Base-by-base conservation (phyloP, 2,113 vertebrate genomes). In the Bos taurus region DNA sequence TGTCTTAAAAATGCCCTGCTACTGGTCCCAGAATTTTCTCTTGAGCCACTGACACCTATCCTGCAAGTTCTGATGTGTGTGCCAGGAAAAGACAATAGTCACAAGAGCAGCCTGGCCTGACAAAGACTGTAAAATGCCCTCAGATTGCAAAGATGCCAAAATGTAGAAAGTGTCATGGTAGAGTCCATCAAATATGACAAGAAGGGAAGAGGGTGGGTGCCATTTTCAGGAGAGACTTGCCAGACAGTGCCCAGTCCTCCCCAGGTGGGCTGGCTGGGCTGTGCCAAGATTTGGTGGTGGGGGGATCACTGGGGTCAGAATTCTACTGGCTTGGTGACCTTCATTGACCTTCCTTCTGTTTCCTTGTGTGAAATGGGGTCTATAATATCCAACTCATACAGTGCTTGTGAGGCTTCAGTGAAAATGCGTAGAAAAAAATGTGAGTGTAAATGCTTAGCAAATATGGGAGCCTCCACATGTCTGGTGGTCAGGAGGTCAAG, bases 201-300 rank as follows among this genome's bases (percentile, higher is more conserved):
- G 86, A 48, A 88, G 28, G 50, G 43, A 92, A 89, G 56, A 71
- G 7, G n/a, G 7, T 74, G 40, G 92, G 81, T 5, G 10, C 52
- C 57, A 64, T 54, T 46, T 60, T 82, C 81, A 67, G 43, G 59
- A 78, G 28, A 62, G 17, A 23, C 3, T 2, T 0, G 0, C 74
- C 7, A 6, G 2, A 9, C 14, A 0, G 7, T 4, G 13, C 40
- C 7, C 26, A 3, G 56, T 28, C 26, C 36, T 28, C 2, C n/a
- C 60, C 4, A 12, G 36, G 26, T 2, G 6, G 36, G 62, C 4
- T 77, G 77, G 11, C 17, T 10, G 4, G 17, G 25, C 46, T 59
- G 17, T 25, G 17, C 64, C 74, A 11, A 56, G 81, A 10, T n/a
- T 26, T 19, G 48, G 3, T n/a, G 15, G 62, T 15, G 14, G 25